These are phyloP conservation scores for Agriopis aurantiaria DNA, from an alignment of 2,888 invertebrate species.

Conservation along the genomic window DNA sequence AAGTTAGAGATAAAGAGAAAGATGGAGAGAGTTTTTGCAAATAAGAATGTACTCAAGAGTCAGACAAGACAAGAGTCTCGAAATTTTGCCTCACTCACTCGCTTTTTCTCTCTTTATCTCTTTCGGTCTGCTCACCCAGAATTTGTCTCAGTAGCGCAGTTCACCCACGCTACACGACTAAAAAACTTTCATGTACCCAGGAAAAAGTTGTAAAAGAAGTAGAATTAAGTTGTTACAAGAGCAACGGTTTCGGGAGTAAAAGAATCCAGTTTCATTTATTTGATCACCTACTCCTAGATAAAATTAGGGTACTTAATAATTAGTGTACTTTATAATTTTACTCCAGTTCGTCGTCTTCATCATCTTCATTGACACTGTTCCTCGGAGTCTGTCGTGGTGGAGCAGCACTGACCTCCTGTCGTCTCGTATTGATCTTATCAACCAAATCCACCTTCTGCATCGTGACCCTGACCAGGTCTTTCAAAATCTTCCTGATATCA, in stretches of 20 bases:
- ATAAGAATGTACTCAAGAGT: too few relatives aligned
- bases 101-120: too few relatives aligned
- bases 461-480: constrained; percentile 77
- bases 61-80: too few relatives aligned
- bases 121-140: too few relatives aligned
- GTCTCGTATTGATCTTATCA: constrained; percentile 59
- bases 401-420: constrained; percentile 14
- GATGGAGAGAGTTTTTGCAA: too few relatives aligned
- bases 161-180: too few relatives aligned
- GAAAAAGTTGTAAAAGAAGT: too few relatives aligned
- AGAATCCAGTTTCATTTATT: constrained; percentile 9
- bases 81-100: too few relatives aligned
- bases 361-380: constrained; percentile 6
- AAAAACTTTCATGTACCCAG: too few relatives aligned
- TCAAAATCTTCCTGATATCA: constrained; percentile 79
- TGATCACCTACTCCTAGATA: constrained; percentile 18
- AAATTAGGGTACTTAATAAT: not conserved
- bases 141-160: too few relatives aligned
- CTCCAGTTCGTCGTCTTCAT: constrained; percentile 41
- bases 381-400: not conserved
- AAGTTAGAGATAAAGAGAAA: too few relatives aligned
- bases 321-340: constrained; percentile 6
- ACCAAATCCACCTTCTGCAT: constrained; percentile 78
- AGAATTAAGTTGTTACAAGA: not conserved
- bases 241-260: not conserved